Percentiles rank a stretch among this genome's conserved stretches.
phyloP scores from a whole-genome alignment of 2,113 vertebrate genomes.

The Gymnorhina tibicen region DNA sequence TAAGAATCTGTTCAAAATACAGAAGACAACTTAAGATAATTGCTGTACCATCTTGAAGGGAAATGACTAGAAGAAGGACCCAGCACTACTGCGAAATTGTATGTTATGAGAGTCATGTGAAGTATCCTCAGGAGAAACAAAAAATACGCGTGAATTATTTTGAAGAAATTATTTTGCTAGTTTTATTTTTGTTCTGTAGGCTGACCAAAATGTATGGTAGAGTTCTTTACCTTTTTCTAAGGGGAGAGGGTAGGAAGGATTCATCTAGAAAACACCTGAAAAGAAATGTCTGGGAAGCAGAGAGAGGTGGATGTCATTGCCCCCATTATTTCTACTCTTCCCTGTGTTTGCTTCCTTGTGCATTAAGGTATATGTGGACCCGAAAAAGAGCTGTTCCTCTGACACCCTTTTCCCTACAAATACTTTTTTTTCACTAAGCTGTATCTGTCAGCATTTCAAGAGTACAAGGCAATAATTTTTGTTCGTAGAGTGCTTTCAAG shows the following conservation, averaged over 20 bases:
- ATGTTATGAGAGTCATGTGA: not conserved
- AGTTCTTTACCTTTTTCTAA: not conserved
- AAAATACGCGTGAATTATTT: not conserved
- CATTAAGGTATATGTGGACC: not conserved
- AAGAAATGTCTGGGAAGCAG: not conserved
- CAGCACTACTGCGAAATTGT: not conserved
- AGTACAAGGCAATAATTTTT: not conserved
- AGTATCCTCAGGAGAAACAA: not conserved
- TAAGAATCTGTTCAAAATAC: not conserved
- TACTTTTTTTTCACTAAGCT: not conserved
- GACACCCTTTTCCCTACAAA: not conserved
- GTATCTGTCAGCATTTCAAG: not conserved
- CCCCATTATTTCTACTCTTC: not conserved
- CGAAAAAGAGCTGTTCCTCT: not conserved
- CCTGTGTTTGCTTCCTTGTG: not conserved
- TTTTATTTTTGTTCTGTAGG: not conserved
- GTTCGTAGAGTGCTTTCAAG: not conserved
- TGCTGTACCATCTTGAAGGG: rapidly evolving
- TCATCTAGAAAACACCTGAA: not conserved
- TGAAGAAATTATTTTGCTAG: not conserved
- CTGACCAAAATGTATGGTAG: not conserved
- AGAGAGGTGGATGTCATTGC: not conserved
- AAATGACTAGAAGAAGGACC: not conserved
- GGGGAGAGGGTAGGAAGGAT: not conserved
- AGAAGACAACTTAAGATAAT: not conserved